Evolutionary conservation across 2,888 invertebrate genomes (phyloP).

Genomic region (Petrophora chlorosata): DNA sequence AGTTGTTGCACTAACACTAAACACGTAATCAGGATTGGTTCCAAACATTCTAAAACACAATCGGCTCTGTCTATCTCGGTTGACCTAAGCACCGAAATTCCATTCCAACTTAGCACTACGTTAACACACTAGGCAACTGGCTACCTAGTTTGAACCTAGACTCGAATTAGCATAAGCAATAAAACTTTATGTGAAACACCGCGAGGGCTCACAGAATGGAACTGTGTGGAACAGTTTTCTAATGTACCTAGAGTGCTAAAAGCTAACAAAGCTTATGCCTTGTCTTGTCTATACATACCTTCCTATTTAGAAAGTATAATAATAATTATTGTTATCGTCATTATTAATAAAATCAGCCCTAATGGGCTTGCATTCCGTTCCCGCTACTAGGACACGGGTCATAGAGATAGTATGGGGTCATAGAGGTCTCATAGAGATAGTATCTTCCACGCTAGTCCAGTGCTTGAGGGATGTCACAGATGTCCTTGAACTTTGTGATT

Average conservation of each 20-base stretch:
- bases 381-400: no score
- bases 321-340: no score
- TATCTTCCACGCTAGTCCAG: no score
- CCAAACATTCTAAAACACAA: slow-evolving; percentile 35
- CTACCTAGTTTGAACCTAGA: slow-evolving; percentile 41
- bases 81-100: slow-evolving; percentile 39
- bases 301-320: no score
- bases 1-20: slow-evolving; percentile 26
- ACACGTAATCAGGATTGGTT: slow-evolving; percentile 38
- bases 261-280: no score
- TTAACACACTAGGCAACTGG: slow-evolving; percentile 31
- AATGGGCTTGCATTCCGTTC: no score
- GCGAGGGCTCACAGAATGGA: slow-evolving; percentile 21
- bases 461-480: no score
- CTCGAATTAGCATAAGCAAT: slow-evolving; percentile 65
- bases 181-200: slow-evolving; percentile 52
- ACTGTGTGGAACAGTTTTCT: slow-evolving; percentile 16
- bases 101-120: slow-evolving; percentile 37
- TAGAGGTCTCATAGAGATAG: no score
- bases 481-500: no score
- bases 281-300: no score
- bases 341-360: no score
- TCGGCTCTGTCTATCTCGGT: slow-evolving; percentile 35
- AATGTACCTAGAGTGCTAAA: background rate
- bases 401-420: no score